Percentiles rank a stretch among this genome's conserved stretches.
phyloP scores from a whole-genome alignment of 2,797 vertebrate species.

The Artibeus jamaicensis region DNA sequence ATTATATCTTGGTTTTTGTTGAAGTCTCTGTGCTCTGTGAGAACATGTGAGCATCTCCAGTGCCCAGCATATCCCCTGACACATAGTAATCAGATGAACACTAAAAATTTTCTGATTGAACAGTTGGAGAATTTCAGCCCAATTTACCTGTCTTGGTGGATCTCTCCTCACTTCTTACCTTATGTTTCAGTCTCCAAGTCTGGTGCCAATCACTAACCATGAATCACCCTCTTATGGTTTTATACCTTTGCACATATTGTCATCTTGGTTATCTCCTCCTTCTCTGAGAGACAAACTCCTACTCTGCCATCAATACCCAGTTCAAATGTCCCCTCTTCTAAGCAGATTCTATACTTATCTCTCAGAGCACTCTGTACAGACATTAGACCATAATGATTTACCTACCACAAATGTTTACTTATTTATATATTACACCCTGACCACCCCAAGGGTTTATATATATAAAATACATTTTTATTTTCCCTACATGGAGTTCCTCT shows the following conservation, averaged over 20 bases:
- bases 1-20: background rate
- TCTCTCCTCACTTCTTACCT: background rate
- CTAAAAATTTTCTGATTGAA: background rate
- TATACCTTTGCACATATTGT: background rate
- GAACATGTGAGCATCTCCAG: background rate
- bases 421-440: background rate
- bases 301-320: background rate
- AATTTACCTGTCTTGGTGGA: background rate
- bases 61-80: background rate
- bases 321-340: background rate
- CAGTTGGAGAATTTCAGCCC: background rate
- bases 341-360: background rate
- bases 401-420: background rate
- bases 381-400: background rate
- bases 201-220: background rate
- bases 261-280: background rate
- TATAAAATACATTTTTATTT: background rate
- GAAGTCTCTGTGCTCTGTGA: background rate
- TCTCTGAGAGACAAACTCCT: slow-evolving; percentile 3
- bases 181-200: background rate
- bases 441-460: background rate
- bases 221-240: background rate
- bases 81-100: background rate
- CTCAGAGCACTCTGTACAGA: background rate
- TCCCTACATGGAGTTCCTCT: background rate